A percentile compares a stretch with the other conserved stretches of the same genome.
phyloP scores from a whole-genome alignment of 2,113 vertebrate species.

The Oreochromis tanganicae region DNA sequence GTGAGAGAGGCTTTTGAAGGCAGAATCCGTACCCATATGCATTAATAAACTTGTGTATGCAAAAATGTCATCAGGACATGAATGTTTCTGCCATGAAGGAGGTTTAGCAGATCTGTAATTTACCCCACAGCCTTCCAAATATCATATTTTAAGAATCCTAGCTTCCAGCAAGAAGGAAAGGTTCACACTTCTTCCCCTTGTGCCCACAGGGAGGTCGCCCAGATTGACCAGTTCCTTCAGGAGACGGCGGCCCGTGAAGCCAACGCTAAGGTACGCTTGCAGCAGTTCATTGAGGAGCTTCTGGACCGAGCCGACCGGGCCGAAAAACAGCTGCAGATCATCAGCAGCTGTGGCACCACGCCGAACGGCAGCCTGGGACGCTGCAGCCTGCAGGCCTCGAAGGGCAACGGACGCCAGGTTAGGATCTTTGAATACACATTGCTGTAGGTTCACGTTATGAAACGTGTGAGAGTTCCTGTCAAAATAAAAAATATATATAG shows the following conservation, averaged over 20 bases:
- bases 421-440: background rate
- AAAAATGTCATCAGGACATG: background rate
- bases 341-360: slow-evolving; percentile 93
- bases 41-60: background rate
- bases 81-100: background rate
- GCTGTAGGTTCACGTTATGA: background rate
- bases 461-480: background rate
- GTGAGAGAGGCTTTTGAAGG: background rate
- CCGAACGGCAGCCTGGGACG: slow-evolving; percentile 90
- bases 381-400: slow-evolving; percentile 79
- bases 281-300: slow-evolving; percentile 98
- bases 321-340: slow-evolving; percentile 95
- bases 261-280: slow-evolving; percentile 92
- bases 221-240: slow-evolving; percentile 97
- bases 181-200: background rate
- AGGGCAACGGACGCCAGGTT: slow-evolving; percentile 76
- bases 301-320: slow-evolving; percentile 93
- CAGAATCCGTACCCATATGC: background rate
- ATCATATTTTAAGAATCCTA: background rate
- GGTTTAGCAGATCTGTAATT: background rate
- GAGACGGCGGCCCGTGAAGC: slow-evolving; percentile 93
- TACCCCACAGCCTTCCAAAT: background rate
- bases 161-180: background rate
- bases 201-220: slow-evolving; percentile 85
- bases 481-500: background rate